Evolutionary conservation across 2,113 vertebrate species (phyloP).

Genomic region (Petaurus breviceps): DNA sequence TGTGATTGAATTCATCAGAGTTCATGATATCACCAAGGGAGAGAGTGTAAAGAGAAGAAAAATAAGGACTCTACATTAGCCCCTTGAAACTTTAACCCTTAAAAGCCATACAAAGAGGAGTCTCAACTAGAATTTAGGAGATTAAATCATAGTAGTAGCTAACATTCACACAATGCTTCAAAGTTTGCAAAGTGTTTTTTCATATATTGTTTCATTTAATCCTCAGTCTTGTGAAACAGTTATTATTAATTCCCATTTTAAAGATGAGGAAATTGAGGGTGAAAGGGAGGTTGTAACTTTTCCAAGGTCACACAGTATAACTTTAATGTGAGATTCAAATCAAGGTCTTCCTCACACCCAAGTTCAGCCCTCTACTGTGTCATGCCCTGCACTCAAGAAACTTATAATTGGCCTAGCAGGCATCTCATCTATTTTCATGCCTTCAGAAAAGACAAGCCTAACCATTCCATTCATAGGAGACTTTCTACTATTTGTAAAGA

Average conservation of each 20-base stretch:
- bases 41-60: not conserved
- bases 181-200: not conserved
- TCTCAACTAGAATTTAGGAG: not conserved
- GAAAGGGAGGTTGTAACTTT: not conserved
- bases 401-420: not conserved
- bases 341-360: not conserved
- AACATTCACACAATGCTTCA: not conserved
- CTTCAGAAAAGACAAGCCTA: not conserved
- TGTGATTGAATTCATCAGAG: not conserved
- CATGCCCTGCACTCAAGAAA: not conserved
- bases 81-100: not conserved
- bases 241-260: not conserved
- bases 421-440: not conserved
- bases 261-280: not conserved
- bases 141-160: not conserved
- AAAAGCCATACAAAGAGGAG: not conserved
- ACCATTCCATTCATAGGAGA: not conserved
- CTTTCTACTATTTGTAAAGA: not conserved
- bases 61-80: not conserved
- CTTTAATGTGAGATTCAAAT: not conserved
- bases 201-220: not conserved
- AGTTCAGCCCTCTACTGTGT: not conserved
- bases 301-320: not conserved
- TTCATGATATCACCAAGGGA: not conserved
- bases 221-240: not conserved